Evolutionary conservation across 2,113 vertebrate species (phyloP).

Genomic region (Ceyx cyanopectus): DNA sequence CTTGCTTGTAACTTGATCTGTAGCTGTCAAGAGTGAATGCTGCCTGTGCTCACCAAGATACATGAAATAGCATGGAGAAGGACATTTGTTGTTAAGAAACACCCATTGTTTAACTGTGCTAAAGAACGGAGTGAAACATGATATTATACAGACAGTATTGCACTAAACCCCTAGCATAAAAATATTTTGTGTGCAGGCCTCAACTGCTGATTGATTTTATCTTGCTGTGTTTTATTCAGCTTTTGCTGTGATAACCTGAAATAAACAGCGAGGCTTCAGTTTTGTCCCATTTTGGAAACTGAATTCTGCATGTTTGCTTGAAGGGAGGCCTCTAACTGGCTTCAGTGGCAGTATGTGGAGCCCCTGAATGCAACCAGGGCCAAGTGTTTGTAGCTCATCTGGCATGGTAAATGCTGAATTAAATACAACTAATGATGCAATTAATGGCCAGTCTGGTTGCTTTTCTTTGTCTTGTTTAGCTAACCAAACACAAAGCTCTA

Average conservation of each 20-base stretch:
- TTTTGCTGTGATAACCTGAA: neutral
- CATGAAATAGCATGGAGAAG: neutral
- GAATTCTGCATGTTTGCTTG: neutral
- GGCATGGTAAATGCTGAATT: neutral
- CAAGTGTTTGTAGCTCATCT: too few relatives aligned
- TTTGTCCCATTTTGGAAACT: neutral
- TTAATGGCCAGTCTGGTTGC: neutral
- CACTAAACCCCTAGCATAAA: neutral
- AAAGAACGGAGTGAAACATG: neutral
- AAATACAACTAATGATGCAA: neutral
- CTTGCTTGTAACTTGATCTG: conserved; percentile 40
- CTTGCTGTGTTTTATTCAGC: neutral
- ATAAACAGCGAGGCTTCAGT: neutral
- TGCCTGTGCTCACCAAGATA: neutral
- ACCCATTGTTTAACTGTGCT: conserved; percentile 1
- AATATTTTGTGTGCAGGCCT: neutral
- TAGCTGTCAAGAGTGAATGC: neutral
- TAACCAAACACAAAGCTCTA: conserved; percentile 13
- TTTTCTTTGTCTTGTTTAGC: neutral
- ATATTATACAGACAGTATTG: neutral
- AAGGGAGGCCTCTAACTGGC: neutral
- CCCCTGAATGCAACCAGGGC: neutral
- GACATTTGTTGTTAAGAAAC: conserved; percentile 11
- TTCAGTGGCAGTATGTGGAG: neutral
- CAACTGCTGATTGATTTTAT: neutral